Conservation (phyloP, 2,113 vertebrate species). For the Platysternon megacephalum region DNA sequence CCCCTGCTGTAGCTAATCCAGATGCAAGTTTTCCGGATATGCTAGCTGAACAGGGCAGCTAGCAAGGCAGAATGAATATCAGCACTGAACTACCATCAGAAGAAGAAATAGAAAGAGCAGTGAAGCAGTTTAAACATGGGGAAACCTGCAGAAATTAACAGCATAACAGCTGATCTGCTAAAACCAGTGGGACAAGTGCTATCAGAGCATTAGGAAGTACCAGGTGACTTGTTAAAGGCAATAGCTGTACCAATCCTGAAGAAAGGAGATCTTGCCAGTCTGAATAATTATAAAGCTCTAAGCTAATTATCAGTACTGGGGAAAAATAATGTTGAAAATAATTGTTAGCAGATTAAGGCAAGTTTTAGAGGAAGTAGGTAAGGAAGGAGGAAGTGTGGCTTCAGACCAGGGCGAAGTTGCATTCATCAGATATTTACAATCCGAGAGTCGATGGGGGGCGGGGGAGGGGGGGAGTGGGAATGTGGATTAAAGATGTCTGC, state of each 20-base stretch:
- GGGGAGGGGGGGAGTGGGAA: neutral
- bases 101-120: neutral
- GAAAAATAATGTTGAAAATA: neutral
- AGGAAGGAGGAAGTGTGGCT: neutral
- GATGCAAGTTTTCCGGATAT: neutral
- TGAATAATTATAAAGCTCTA: neutral
- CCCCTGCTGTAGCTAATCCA: neutral
- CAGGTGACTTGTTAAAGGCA: neutral
- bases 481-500: neutral
- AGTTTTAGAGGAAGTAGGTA: neutral
- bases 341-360: neutral
- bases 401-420: neutral
- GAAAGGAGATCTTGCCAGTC: neutral
- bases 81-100: too few relatives aligned
- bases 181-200: neutral
- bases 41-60: neutral
- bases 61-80: neutral
- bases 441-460: neutral
- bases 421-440: neutral
- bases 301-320: neutral
- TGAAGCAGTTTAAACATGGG: neutral
- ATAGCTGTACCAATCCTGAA: neutral
- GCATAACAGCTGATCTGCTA: neutral
- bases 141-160: neutral
- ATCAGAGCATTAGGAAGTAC: neutral